Base-by-base conservation (phyloP, 1,140 invertebrate species). In the Brachionus paranguensis region DNA sequence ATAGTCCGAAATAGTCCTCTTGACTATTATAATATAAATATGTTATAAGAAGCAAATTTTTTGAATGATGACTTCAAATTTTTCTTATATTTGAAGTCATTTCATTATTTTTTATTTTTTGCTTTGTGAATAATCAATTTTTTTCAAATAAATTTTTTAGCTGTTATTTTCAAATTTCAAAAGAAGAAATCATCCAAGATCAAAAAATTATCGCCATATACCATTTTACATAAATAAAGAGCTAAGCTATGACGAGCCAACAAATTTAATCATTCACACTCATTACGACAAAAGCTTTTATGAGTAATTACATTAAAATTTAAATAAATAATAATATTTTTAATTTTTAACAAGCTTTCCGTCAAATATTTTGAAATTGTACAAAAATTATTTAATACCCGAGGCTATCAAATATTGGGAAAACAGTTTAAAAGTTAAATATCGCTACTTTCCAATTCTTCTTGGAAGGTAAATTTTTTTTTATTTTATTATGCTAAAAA, bases 371-470 rank as follows among this genome's bases (percentile, higher is more conserved):
- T 14, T 33, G 7, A 47, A 64, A 8, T 17, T 81, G 11, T 81
- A 81, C 41, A 81, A 81, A 81, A 10, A 85, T 10, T 85, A 87
- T 83, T 86, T 97, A 85, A 89, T 97, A 85, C 94, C 95, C 0
- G 92, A 95, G 89, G 96, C 96, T 53, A 94, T 97, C 2, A 92
- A 93, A 85, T 98, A 96, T 90, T 97, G 96, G 96, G 93, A 96
- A 88, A 91, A 93, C 88, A 95, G 95, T 0, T 90, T 98, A 41
- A 94, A 93, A 91, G 95, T 97, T 7, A 92, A 94, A 41, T 92
- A 93, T 90, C 94, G 94, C 55, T 92, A 93, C 86, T 93, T 92
- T 86, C 92, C 94, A 1, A 96, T 97, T 85, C 92, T 93, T 86
- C 90, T 98, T 45, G 95, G 94, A 89, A 93, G 95, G 95, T 96